Conservation (phyloP, 2,113 vertebrate species). For the Origma solitaria region DNA sequence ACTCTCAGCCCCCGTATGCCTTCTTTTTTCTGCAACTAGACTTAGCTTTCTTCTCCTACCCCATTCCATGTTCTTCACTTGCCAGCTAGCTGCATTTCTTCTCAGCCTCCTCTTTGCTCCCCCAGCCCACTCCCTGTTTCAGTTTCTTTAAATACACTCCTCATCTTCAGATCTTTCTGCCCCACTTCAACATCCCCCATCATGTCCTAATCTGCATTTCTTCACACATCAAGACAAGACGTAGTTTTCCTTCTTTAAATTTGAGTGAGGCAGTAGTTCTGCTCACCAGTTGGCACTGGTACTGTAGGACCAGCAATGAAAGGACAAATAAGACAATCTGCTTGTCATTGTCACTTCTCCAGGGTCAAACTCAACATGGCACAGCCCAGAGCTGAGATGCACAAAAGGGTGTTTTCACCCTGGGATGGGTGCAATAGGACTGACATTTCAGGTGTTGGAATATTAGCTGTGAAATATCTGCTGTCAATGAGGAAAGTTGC, state of each 20-base stretch:
- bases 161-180: not conserved
- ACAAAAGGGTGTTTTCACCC: not conserved
- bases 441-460: not conserved
- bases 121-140: not conserved
- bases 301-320: not conserved
- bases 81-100: not conserved
- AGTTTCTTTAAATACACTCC: constrained; percentile 31
- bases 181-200: not conserved
- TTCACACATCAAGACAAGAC: not conserved
- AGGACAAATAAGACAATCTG: not conserved
- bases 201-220: not conserved
- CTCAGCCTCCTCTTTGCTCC: not conserved
- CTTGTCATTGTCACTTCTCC: not conserved
- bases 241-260: not conserved
- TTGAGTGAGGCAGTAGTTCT: not conserved
- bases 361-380: not conserved
- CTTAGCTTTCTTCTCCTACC: not conserved
- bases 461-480: not conserved
- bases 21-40: not conserved
- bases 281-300: not conserved
- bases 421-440: not conserved
- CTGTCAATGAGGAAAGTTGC: not conserved
- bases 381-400: not conserved
- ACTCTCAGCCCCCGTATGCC: not conserved
- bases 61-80: not conserved